These are phyloP conservation scores for Drosophila antonietae DNA, from an alignment of 2,888 invertebrate genomes.

Conservation along the genomic window DNA sequence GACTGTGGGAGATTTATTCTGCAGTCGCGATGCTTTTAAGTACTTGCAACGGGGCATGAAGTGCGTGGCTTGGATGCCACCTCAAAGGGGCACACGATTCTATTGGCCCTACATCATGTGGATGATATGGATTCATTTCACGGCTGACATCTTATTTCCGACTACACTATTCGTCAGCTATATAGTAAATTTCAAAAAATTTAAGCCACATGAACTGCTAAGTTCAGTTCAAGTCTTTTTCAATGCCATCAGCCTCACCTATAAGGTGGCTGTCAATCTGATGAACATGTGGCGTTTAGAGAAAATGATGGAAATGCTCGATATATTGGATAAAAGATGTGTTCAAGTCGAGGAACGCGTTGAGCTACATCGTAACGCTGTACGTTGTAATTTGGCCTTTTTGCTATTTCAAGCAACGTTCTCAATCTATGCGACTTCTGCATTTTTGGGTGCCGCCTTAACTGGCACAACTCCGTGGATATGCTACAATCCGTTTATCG, in stretches of 20 bases:
- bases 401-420: conserved; percentile 22
- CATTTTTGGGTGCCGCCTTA: conserved; percentile 3
- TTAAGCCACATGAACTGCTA: conserved; percentile 24
- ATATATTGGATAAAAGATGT: conserved; percentile 36
- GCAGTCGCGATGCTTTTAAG: conserved; percentile 26
- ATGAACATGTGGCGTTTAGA: conserved; percentile 23
- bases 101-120: conserved; percentile 14
- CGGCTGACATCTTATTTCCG: conserved; percentile 34
- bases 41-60: conserved; percentile 40
- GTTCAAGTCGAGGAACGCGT: background rate
- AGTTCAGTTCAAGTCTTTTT: conserved; percentile 23
- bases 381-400: conserved; percentile 30
- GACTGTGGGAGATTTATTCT: background rate
- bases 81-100: background rate
- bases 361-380: conserved; percentile 31
- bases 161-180: conserved; percentile 10
- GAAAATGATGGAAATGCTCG: conserved; percentile 27
- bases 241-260: conserved; percentile 3
- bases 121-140: background rate
- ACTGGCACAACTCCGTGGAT: conserved; percentile 37
- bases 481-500: conserved; percentile 35
- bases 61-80: conserved; percentile 33
- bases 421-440: background rate
- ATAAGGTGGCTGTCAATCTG: background rate
- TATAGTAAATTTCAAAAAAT: conserved; percentile 15